Base-by-base conservation (phyloP, 2,113 vertebrate species). In the Stictonetta naevosa region DNA sequence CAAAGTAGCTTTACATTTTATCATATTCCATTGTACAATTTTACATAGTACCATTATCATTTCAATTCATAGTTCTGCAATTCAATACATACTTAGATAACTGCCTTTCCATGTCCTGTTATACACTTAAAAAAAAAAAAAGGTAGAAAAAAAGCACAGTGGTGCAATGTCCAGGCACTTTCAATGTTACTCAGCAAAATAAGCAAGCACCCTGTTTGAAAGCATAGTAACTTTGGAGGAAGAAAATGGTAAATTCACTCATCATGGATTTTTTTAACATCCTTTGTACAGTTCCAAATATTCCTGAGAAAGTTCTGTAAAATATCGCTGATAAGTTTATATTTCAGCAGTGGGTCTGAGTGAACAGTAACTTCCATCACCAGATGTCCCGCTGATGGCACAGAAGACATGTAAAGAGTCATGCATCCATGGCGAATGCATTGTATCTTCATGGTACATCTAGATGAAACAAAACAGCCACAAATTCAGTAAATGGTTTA, bases 401-500 rank as follows among this genome's bases (percentile, higher is more conserved):
- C 98, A 98, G 92, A 99, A 99, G 79, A 99, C 99, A 3, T 99
- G 98, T 28, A 99, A 95, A 11, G 99, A 99, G 98, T 99, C 99
- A 42, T 99, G 99, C 86, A 99, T 95, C 96, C 98, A 98, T 0
- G 99, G 98, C 0, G 98, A 99, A 59, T 98, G 98, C 97, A 99
- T 98, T 40, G 99, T 98, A 34, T 99, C 99, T 95, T 99, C 99
- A 48, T 98, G 98, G 94, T 99, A 98, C 90, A 99, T 99, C 99
- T 99, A 93, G 74, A 63, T n/a, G 72, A 88, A 95, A 62, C 25
- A 91, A 77, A 96, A 91, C 6, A 90, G 81, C 34, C 46, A 73
- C 28, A 75, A 68, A 58, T 63, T 96, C 94, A 97, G 14, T 52
- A 48, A 11, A 71, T 23, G 7, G 22, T 87, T 53, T 42, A 20